A percentile compares a stretch with the other conserved stretches of the same genome.
These are phyloP conservation scores for Lycocerus yunnanus DNA, from an alignment of 2,888 invertebrate genomes.

Conservation along the genomic window DNA sequence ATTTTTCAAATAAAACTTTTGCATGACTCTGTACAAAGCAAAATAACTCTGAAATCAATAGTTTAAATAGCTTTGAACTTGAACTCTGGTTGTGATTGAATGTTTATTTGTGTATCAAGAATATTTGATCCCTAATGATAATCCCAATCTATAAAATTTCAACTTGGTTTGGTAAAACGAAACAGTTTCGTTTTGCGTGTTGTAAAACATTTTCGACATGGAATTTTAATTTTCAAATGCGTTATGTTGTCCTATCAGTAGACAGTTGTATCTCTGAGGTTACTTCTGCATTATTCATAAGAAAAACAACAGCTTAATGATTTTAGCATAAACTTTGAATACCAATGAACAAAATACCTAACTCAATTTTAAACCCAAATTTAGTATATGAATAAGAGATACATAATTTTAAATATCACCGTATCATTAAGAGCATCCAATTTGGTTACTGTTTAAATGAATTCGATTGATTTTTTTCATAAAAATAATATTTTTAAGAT, in stretches of 20 bases:
- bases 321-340: conserved; percentile 2
- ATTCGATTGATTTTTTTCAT: no score
- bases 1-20: no score
- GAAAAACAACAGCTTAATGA: conserved; percentile 1
- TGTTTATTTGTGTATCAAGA: neutral
- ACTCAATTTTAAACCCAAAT: neutral
- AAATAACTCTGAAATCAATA: neutral
- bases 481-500: no score
- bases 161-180: neutral
- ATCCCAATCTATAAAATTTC: neutral
- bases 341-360: neutral
- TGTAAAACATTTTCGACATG: neutral
- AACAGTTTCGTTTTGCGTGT: neutral
- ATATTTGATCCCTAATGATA: neutral
- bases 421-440: neutral
- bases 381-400: neutral
- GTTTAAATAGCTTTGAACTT: neutral
- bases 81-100: neutral
- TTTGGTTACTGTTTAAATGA: neutral
- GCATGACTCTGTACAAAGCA: neutral
- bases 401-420: neutral
- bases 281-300: neutral
- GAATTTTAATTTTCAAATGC: neutral
- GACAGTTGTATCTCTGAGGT: neutral
- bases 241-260: neutral